phyloP scores from a whole-genome alignment of 2,888 invertebrate genomes.

The Adelphocoris suturalis region DNA sequence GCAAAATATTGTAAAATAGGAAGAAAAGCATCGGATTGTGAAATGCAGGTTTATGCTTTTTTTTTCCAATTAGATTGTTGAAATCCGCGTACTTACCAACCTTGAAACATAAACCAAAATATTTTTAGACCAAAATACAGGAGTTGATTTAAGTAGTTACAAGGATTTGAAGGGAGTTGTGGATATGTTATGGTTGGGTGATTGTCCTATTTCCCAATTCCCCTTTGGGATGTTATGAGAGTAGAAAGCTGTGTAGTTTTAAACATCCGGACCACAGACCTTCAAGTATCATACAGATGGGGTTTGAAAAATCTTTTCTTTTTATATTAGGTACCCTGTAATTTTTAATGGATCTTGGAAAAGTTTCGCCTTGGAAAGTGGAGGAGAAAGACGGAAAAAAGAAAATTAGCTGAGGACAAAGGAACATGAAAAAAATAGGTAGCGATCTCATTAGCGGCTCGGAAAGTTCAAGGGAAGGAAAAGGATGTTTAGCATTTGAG shows the following conservation, averaged over 20 bases:
- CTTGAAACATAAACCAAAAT: too few species aligned
- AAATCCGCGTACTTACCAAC: too few species aligned
- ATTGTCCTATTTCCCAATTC: too few species aligned
- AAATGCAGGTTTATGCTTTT: too few species aligned
- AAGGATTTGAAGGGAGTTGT: too few species aligned
- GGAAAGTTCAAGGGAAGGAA: slow-evolving; percentile 24
- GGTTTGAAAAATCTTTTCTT: not conserved
- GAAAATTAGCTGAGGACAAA: slow-evolving; percentile 9
- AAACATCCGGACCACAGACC: not conserved
- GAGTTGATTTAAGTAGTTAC: too few species aligned
- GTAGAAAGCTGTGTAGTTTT: not conserved
- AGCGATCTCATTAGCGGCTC: slow-evolving; percentile 1
- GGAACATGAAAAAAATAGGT: slow-evolving; percentile 21
- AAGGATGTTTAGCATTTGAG: slow-evolving; percentile 27
- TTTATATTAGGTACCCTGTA: not conserved
- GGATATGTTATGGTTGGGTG: too few species aligned
- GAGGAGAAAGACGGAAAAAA: not conserved
- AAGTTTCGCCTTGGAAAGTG: not conserved
- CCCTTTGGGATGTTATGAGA: too few species aligned
- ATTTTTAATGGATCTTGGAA: slow-evolving; percentile 14
- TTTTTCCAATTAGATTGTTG: too few species aligned
- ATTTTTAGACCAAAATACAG: too few species aligned
- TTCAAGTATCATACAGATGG: not conserved
- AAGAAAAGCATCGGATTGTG: too few species aligned
- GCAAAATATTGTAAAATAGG: too few species aligned